These are phyloP conservation scores for Acropora yongei DNA, from an alignment of 64 coral and sea anemone species.

Conservation along the genomic window DNA sequence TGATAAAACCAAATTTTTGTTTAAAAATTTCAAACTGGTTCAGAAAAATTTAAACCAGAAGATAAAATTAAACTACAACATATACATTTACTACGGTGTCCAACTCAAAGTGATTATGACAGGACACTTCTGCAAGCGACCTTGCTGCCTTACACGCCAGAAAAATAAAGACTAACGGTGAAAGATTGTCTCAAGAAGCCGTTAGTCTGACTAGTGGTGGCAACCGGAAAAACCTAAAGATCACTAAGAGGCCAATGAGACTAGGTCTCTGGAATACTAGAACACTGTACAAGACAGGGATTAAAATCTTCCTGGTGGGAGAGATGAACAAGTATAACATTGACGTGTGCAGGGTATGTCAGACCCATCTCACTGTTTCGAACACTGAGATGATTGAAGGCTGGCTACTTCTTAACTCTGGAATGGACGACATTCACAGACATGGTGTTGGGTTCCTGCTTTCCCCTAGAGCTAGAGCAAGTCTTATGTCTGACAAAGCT, in stretches of 20 bases:
- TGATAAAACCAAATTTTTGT: too few relatives aligned
- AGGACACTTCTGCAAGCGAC: conserved; percentile 4
- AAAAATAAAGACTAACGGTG: conserved; percentile 18
- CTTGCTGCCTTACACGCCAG: conserved; percentile 18
- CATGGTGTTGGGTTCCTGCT: conserved; percentile 36
- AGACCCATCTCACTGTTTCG: conserved; percentile 26
- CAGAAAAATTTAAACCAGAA: too few relatives aligned
- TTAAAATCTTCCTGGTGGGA: conserved; percentile 41
- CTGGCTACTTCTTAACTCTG: conserved; percentile 53
- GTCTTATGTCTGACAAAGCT: conserved; percentile 49
- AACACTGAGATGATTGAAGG: conserved; percentile 43
- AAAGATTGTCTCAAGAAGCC: conserved; percentile 47
- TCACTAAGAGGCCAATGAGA: conserved; percentile 43
- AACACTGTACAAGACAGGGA: conserved; percentile 23
- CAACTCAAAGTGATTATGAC: conserved; percentile 4
- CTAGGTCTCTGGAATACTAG: conserved; percentile 26
- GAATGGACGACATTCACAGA: conserved; percentile 46
- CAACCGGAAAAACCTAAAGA: conserved; percentile 31
- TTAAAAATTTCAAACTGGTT: too few relatives aligned
- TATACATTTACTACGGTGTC: background rate
- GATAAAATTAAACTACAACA: too few relatives aligned
- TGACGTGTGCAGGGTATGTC: conserved; percentile 10
- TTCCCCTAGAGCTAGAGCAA: conserved; percentile 42
- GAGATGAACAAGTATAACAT: conserved; percentile 38
- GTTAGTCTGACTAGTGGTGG: conserved; percentile 15